Percentiles rank a stretch among this genome's conserved stretches.
These are phyloP conservation scores for Pseudobourletiella spinata DNA, from an alignment of 1,140 invertebrate species.

Conservation along the genomic window DNA sequence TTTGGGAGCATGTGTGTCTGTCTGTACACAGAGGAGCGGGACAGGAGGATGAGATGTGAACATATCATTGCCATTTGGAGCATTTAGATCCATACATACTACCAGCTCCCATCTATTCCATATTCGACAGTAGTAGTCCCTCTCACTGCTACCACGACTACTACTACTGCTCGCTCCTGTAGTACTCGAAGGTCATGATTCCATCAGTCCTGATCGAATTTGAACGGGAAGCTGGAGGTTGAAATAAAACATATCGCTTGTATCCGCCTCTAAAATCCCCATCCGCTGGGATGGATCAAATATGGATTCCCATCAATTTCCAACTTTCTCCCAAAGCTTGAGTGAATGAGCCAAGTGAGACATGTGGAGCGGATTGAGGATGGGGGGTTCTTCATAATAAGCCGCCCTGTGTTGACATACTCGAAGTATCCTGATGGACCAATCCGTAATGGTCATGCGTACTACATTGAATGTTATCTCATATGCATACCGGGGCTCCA, in stretches of 20 bases:
- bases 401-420: no score
- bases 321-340: no score
- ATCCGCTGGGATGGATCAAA: conserved; percentile 12
- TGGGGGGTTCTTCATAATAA: no score
- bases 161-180: no score
- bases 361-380: neutral
- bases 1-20: neutral
- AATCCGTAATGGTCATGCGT: no score
- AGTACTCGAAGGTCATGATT: no score
- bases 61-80: conserved; percentile 14
- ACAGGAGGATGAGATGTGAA: neutral
- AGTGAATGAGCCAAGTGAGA: no score
- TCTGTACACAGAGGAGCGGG: neutral
- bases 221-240: conserved; percentile 18
- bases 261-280: neutral
- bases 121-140: neutral
- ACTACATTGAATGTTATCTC: no score
- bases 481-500: no score
- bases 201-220: no score
- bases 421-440: no score
- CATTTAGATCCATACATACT: neutral
- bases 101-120: neutral
- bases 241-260: conserved; percentile 22
- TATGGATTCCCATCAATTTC: conserved; percentile 24
- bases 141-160: no score